Evolutionary conservation across 2,797 vertebrate species (phyloP).

Genomic region (Enteromius viviparus): DNA sequence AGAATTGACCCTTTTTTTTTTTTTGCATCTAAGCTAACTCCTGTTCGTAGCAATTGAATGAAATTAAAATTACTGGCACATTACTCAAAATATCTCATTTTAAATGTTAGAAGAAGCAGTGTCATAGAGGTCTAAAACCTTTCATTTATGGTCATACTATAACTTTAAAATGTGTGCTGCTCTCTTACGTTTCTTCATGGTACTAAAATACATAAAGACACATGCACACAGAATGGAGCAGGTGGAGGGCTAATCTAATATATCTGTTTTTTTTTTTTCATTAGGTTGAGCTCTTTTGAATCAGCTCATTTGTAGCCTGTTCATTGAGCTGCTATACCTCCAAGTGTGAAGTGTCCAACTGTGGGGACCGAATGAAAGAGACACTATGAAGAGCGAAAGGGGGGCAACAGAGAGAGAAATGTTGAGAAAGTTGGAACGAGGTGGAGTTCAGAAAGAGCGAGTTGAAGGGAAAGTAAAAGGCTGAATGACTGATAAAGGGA

Average conservation of each 20-base stretch:
- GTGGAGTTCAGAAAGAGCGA: constrained; percentile 24
- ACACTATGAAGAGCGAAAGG: constrained; percentile 44
- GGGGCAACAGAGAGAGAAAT: constrained; percentile 12
- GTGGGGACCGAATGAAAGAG: constrained; percentile 46
- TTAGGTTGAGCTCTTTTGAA: constrained; percentile 74
- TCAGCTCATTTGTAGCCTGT: constrained; percentile 73
- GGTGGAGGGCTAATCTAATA: constrained; percentile 78
- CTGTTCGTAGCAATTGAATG: neutral
- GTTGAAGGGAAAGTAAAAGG: constrained; percentile 26
- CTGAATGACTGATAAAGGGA: constrained; percentile 38
- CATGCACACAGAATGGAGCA: constrained; percentile 68
- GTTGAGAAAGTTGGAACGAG: constrained; percentile 39
- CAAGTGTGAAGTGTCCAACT: constrained; percentile 72
- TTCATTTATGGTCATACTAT: neutral
- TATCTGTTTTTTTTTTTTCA: constrained; percentile 53
- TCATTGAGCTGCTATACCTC: constrained; percentile 77
- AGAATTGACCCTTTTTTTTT: no score
- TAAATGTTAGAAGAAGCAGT: neutral
- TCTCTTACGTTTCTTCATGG: neutral
- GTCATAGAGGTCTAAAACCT: neutral
- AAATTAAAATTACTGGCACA: neutral
- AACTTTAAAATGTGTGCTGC: neutral
- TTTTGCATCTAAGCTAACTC: neutral
- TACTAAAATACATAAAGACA: constrained; percentile 41
- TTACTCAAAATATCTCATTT: neutral